A percentile compares a stretch with the other conserved stretches of the same genome.
These are phyloP conservation scores for Styela clava DNA, from an alignment of 23 tunicate genomes.

Conservation along the genomic window DNA sequence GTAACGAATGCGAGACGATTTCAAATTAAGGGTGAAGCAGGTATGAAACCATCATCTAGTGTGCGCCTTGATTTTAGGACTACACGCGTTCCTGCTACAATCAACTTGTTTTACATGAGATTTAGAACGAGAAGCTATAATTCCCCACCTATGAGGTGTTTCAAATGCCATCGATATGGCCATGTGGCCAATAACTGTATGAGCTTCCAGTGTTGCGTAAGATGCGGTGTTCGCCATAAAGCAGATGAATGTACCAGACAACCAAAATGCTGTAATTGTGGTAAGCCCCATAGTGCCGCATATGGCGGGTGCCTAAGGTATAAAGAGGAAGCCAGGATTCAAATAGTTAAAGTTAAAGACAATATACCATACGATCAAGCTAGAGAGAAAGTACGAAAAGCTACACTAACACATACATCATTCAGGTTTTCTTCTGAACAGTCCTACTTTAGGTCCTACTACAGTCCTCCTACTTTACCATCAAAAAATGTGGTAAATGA, in stretches of 20 bases:
- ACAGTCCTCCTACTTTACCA: too few species aligned
- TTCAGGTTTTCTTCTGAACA: neutral
- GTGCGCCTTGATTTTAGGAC: neutral
- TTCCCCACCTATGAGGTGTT: conserved; percentile 6
- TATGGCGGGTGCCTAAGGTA: conserved; percentile 7
- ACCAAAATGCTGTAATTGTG: neutral
- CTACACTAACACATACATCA: neutral
- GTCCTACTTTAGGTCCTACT: too few species aligned
- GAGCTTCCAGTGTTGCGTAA: neutral
- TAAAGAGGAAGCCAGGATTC: conserved; percentile 9
- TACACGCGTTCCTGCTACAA: neutral
- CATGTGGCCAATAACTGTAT: neutral
- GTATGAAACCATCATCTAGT: neutral
- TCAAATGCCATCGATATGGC: conserved; percentile 11
- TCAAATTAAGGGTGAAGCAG: neutral
- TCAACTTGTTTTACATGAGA: neutral
- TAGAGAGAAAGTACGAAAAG: neutral
- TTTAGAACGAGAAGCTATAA: neutral
- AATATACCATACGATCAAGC: neutral
- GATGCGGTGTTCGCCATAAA: neutral
- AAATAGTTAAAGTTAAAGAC: neutral
- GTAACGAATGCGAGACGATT: neutral
- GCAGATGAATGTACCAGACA: neutral
- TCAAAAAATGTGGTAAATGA: too few species aligned
- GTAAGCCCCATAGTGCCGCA: neutral